A percentile compares a stretch with the other conserved stretches of the same genome.
Conservation (phyloP, 2,113 vertebrate genomes). For the Tragelaphus buxtoni region DNA sequence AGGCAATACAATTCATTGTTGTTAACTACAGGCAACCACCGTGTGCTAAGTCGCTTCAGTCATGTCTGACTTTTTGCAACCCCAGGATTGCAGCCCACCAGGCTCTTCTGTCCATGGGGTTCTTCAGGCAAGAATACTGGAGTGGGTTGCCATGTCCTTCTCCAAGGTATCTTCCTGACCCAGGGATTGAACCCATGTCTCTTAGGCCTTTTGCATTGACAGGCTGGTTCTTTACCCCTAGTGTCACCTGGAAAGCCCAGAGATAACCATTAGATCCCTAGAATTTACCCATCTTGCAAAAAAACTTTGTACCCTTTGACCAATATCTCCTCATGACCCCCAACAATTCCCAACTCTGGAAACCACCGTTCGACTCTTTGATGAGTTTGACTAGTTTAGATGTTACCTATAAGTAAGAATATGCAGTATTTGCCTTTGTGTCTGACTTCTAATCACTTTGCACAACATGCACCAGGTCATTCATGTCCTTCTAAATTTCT, state of each 20-base stretch:
- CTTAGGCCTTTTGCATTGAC: not conserved
- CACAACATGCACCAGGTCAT: not conserved
- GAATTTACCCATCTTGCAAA: not conserved
- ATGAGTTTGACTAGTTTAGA: not conserved
- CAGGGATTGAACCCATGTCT: not conserved
- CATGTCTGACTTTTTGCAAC: not conserved
- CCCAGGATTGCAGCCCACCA: not conserved
- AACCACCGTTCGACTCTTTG: not conserved
- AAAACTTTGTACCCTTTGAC: not conserved
- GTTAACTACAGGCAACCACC: not conserved
- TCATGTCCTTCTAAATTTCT: not conserved
- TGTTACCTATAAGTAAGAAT: not conserved
- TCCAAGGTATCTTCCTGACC: not conserved
- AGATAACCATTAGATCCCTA: not conserved
- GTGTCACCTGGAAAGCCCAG: not conserved
- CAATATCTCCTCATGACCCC: not conserved
- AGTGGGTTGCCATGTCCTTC: not conserved
- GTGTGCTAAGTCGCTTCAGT: not conserved
- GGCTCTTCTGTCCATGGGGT: not conserved
- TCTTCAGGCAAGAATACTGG: not conserved
- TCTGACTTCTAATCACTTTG: not conserved
- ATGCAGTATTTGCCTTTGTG: too few relatives aligned
- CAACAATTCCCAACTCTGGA: not conserved
- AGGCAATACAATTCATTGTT: not conserved
- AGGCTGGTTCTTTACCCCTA: not conserved